These are phyloP conservation scores for Lingula anatina DNA, from an alignment of 2,888 invertebrate species.

Conservation along the genomic window DNA sequence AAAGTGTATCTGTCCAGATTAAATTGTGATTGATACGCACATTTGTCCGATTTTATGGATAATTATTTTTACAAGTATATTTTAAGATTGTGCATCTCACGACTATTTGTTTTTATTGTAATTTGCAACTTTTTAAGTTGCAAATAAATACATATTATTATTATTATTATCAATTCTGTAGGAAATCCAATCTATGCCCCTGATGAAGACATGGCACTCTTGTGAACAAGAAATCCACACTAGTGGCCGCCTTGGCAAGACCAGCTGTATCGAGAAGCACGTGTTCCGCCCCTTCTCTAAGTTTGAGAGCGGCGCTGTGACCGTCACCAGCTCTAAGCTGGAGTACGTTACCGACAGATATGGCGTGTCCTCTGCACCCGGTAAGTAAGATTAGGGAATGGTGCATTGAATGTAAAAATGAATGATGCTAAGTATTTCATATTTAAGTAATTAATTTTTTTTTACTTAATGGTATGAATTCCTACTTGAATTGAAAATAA, in stretches of 20 bases:
- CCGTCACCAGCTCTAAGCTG: conserved; percentile 48
- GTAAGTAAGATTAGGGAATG: neutral
- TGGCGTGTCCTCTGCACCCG: neutral
- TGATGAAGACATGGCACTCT: conserved; percentile 57
- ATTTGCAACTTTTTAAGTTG: too few relatives aligned
- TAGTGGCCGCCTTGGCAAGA: conserved; percentile 64
- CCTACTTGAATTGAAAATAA: too few relatives aligned
- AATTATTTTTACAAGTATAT: too few relatives aligned
- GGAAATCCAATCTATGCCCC: conserved; percentile 45
- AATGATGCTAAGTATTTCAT: neutral
- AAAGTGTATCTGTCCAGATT: too few relatives aligned
- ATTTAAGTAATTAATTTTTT: neutral
- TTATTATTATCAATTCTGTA: too few relatives aligned
- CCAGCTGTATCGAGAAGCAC: conserved; percentile 66
- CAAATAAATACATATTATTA: too few relatives aligned
- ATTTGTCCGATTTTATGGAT: too few relatives aligned
- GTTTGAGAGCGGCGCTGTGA: conserved; percentile 55
- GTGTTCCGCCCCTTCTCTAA: conserved; percentile 67
- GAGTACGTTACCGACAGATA: conserved; percentile 7
- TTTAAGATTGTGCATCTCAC: too few relatives aligned
- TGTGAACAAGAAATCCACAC: conserved; percentile 64
- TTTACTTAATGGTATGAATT: neutral
- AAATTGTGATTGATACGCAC: too few relatives aligned
- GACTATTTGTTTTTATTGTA: too few relatives aligned
- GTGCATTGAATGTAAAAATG: too few relatives aligned